Conservation (phyloP, 2,888 invertebrate genomes). For the Hypomecis punctinalis region DNA sequence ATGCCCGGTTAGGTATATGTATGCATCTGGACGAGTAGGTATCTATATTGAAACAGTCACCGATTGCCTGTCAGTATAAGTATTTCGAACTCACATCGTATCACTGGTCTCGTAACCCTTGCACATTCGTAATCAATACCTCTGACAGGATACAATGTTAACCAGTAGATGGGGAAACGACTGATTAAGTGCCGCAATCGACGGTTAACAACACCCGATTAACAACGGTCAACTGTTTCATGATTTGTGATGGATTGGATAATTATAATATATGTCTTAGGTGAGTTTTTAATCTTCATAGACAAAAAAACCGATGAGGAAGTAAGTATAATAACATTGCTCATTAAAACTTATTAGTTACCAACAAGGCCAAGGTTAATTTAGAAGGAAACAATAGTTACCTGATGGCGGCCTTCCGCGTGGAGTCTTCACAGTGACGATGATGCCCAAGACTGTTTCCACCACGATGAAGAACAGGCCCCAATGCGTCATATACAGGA, state of each 20-base stretch:
- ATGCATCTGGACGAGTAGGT: not conserved
- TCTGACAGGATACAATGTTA: conserved; percentile 50
- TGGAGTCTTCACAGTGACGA: conserved; percentile 60
- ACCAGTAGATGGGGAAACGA: conserved; percentile 49
- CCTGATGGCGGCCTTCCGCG: conserved; percentile 55
- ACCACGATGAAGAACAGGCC: conserved; percentile 73
- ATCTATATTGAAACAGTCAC: not conserved
- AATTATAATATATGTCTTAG: not conserved
- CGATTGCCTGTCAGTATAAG: not conserved
- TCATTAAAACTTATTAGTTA: conserved; percentile 6
- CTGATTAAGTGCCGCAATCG: conserved; percentile 50
- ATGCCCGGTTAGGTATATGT: not conserved
- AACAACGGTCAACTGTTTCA: not conserved
- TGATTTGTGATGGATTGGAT: not conserved
- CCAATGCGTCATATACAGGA: conserved; percentile 85
- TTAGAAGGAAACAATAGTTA: conserved; percentile 40
- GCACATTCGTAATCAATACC: conserved; percentile 22
- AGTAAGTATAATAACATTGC: conserved; percentile 1
- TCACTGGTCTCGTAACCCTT: conserved; percentile 15
- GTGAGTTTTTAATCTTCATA: not conserved
- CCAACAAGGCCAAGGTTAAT: conserved; percentile 12
- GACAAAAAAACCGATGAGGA: not conserved
- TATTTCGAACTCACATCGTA: conserved; percentile 6
- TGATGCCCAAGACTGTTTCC: conserved; percentile 70
- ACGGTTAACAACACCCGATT: conserved; percentile 39